A percentile compares a stretch with the other conserved stretches of the same genome.
phyloP scores from a whole-genome alignment of 2,797 vertebrate genomes.

The Tenualosa thibaudeaui region DNA sequence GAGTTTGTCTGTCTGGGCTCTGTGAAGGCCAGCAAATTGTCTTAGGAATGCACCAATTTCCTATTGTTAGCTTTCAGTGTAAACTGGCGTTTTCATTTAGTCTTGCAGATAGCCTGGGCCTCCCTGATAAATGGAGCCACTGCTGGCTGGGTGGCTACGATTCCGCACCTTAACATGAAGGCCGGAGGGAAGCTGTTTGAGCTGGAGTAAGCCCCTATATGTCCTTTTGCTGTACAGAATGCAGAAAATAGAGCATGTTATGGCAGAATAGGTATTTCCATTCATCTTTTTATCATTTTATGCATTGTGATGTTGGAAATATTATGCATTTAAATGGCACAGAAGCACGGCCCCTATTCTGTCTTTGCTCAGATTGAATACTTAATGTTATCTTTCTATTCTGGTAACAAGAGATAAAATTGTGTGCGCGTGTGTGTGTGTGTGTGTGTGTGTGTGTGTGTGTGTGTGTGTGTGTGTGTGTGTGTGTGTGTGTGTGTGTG shows the following conservation, averaged over 20 bases:
- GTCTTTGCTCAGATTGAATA: not conserved
- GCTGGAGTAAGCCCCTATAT: not conserved
- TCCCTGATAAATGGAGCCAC: not conserved
- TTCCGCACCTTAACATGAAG: not conserved
- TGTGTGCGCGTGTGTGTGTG: not conserved
- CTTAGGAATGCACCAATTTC: not conserved
- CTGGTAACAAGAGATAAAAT: conserved; percentile 14
- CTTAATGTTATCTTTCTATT: conserved; percentile 25
- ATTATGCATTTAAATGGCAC: conserved; percentile 12
- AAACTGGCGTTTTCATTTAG: not conserved
- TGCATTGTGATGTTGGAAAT: conserved; percentile 23
- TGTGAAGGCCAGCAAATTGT: not conserved
- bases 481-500: not conserved
- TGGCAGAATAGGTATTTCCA: not conserved
- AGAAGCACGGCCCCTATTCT: not conserved
- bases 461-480: not conserved
- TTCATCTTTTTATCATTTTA: conserved; percentile 21
- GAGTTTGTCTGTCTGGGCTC: not conserved
- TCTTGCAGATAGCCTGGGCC: not conserved
- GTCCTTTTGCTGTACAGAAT: not conserved
- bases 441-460: conserved; percentile 12
- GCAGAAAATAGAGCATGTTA: conserved; percentile 10
- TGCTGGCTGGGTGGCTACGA: not conserved
- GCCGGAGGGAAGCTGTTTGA: not conserved
- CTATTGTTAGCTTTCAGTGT: not conserved